Percentiles rank a stretch among this genome's conserved stretches.
Conservation (phyloP, 2,797 vertebrate genomes). For the Tadarida brasiliensis region DNA sequence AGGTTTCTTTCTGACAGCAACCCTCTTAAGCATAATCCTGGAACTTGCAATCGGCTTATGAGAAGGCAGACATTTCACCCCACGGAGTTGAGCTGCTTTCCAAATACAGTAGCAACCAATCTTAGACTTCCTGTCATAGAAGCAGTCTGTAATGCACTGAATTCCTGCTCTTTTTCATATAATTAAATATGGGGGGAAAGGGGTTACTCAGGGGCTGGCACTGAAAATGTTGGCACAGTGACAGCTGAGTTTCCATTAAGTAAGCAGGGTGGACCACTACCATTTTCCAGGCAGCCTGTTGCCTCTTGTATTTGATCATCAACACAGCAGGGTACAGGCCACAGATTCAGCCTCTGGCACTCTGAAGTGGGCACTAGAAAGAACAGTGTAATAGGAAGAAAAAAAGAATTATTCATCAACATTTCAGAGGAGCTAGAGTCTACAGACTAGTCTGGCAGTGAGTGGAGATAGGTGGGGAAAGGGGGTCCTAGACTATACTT, state of each 20-base stretch:
- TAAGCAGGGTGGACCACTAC: slow-evolving; percentile 44
- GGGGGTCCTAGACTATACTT: not conserved
- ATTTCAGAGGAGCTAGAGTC: slow-evolving; percentile 31
- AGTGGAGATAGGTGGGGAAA: not conserved
- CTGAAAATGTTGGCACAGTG: slow-evolving; percentile 44
- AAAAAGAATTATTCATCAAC: slow-evolving; percentile 23
- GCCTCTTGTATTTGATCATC: slow-evolving; percentile 17
- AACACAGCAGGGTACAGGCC: slow-evolving; percentile 4
- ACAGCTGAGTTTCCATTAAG: slow-evolving; percentile 28
- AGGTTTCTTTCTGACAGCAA: slow-evolving; percentile 69
- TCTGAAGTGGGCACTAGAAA: not conserved
- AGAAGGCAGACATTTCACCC: slow-evolving; percentile 67
- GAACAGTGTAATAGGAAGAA: slow-evolving; percentile 9
- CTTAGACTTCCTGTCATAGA: slow-evolving; percentile 58
- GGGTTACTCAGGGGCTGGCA: not conserved
- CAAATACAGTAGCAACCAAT: slow-evolving; percentile 36
- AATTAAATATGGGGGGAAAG: slow-evolving; percentile 12
- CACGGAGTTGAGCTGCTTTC: slow-evolving; percentile 18
- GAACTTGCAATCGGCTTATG: slow-evolving; percentile 51
- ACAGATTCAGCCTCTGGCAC: not conserved
- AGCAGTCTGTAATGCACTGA: slow-evolving; percentile 9
- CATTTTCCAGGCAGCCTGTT: not conserved
- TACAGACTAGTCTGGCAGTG: not conserved
- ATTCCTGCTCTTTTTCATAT: slow-evolving; percentile 42
- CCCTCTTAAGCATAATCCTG: slow-evolving; percentile 39